A percentile compares a stretch with the other conserved stretches of the same genome.
These are phyloP conservation scores for Drosophila sechellia DNA, from an alignment of 1,140 invertebrate species.

Conservation along the genomic window DNA sequence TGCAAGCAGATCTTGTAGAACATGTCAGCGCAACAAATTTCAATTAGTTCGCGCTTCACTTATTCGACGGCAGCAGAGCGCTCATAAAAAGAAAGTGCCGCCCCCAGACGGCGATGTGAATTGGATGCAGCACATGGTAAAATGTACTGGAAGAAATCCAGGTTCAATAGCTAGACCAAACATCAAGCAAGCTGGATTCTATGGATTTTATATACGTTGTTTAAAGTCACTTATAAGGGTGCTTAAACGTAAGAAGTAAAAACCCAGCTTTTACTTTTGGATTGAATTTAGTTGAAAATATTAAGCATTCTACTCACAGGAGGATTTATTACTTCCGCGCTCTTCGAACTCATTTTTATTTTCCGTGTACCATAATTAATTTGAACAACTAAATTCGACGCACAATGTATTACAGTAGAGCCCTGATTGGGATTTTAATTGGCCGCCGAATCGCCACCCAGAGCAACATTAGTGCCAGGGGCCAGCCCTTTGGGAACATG, in stretches of 20 bases:
- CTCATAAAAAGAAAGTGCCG: slow-evolving; percentile 77
- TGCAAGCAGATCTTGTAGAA: slow-evolving; percentile 64
- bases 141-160: slow-evolving; percentile 1
- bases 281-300: too few relatives aligned
- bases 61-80: slow-evolving; percentile 56
- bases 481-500: slow-evolving; percentile 58
- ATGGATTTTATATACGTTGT: too few relatives aligned
- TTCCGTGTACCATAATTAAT: slow-evolving; percentile 64
- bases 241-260: not conserved
- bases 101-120: slow-evolving; percentile 35
- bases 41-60: slow-evolving; percentile 84
- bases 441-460: slow-evolving; percentile 63
- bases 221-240: not conserved
- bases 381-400: slow-evolving; percentile 51
- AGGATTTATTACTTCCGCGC: too few relatives aligned
- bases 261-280: not conserved
- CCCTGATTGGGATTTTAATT: slow-evolving; percentile 68
- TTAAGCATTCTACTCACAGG: too few relatives aligned
- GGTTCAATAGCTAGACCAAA: fast-evolving
- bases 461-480: slow-evolving; percentile 41
- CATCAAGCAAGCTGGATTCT: too few relatives aligned
- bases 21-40: slow-evolving; percentile 83
- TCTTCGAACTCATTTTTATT: not conserved
- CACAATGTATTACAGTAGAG: slow-evolving; percentile 36
- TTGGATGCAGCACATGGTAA: slow-evolving; percentile 29